phyloP scores from a whole-genome alignment of 2,888 invertebrate species.

The Periphyllus acericola region DNA sequence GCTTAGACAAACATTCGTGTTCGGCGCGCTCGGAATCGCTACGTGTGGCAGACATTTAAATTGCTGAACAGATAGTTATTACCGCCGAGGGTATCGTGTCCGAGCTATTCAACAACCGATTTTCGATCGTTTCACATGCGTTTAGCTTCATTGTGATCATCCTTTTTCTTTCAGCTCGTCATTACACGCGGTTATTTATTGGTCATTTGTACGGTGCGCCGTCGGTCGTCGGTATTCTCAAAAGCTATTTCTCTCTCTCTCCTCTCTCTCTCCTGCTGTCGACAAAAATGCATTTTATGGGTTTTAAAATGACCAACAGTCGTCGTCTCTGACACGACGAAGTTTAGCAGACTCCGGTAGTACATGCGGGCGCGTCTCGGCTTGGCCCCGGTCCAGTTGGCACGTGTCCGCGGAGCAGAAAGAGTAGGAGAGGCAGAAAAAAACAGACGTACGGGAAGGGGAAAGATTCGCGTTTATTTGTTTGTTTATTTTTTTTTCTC shows the following conservation, averaged over 20 bases:
- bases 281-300: constrained; percentile 44
- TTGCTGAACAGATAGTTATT: neutral
- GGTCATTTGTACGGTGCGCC: neutral
- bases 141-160: neutral
- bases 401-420: neutral
- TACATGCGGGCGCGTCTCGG: constrained; percentile 26
- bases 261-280: neutral
- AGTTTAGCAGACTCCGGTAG: constrained; percentile 27
- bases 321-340: constrained; percentile 32
- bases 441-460: neutral
- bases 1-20: neutral
- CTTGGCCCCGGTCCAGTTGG: constrained; percentile 51
- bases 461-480: constrained; percentile 35
- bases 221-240: neutral
- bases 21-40: neutral
- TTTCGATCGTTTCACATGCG: neutral
- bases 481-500: constrained; percentile 18
- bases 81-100: neutral
- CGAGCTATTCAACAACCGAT: neutral
- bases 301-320: constrained; percentile 57
- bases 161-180: neutral
- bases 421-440: neutral
- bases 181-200: neutral
- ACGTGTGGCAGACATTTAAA: neutral
- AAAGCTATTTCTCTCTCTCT: neutral